Base-by-base conservation (phyloP, 37 sponge, comb jelly and placozoan species). In the Aplysina aerophoba region DNA sequence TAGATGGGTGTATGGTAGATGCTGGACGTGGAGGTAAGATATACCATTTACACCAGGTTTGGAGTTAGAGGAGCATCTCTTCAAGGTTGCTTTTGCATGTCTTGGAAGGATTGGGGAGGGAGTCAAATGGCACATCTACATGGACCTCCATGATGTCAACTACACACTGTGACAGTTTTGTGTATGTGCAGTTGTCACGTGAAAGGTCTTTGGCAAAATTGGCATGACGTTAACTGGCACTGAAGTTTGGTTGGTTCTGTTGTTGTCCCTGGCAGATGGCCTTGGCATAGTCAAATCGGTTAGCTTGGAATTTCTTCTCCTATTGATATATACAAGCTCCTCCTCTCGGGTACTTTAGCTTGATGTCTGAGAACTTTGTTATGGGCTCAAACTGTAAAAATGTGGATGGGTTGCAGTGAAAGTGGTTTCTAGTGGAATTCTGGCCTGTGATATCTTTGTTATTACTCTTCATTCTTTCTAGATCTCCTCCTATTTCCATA, bases 231-330 rank as follows among this genome's bases (percentile, higher is more conserved):
- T n/a, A n/a, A n/a, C n/a, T n/a, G n/a, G n/a, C n/a, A n/a, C n/a
- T n/a, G n/a, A n/a, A n/a, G n/a, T n/a, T n/a, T n/a, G n/a, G n/a
- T n/a, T n/a, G n/a, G n/a, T n/a, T n/a, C n/a, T n/a, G n/a, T n/a
- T n/a, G n/a, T n/a, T n/a, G n/a, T n/a, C n/a, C n/a, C n/a, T n/a
- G n/a, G n/a, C n/a, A n/a, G n/a, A n/a, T n/a, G n/a, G n/a, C n/a
- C n/a, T n/a, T n/a, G n/a, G n/a, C n/a, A n/a, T n/a, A n/a, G n/a
- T n/a, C n/a, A n/a, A n/a, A n/a, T n/a, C n/a, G n/a, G n/a, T n/a
- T n/a, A n/a, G n/a, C n/a, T n/a, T 57, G 59, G 59, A 67, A 67
- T 67, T 24, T 67, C 69, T 22, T 27, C 28, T 67, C 69, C n/a
- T 67, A 21, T 27, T 67, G 22, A 28, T 25, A 67, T 27, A n/a